Percentiles rank a stretch among this genome's conserved stretches.
Conservation (phyloP, 1,140 invertebrate species). For the Tribolium castaneum region DNA sequence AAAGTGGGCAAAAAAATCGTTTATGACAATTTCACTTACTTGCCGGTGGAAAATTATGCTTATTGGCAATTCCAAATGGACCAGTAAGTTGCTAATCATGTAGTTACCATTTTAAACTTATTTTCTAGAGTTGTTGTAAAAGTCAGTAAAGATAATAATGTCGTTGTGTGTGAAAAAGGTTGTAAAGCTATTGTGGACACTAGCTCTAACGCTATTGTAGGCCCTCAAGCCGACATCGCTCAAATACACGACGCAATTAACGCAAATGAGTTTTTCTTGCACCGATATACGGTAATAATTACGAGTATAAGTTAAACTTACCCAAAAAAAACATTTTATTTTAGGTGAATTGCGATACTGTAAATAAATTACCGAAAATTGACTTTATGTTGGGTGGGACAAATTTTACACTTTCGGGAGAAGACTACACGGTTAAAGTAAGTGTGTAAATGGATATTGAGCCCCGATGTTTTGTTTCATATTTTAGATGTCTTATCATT, state of each 20-base stretch:
- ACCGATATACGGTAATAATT: slow-evolving; percentile 69
- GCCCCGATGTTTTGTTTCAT: not conserved
- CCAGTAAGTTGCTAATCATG: slow-evolving; percentile 63
- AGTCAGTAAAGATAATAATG: slow-evolving; percentile 49
- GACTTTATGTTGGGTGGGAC: slow-evolving; percentile 58
- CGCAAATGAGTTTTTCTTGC: slow-evolving; percentile 70
- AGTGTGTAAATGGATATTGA: not conserved
- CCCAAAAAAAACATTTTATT: slow-evolving; percentile 28
- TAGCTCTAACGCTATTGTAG: slow-evolving; percentile 81
- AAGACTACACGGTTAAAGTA: slow-evolving; percentile 60
- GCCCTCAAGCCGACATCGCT: slow-evolving; percentile 74
- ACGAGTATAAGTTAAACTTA: not conserved
- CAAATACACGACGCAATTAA: slow-evolving; percentile 77
- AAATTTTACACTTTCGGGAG: slow-evolving; percentile 58
- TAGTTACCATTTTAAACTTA: not conserved
- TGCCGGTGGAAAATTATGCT: slow-evolving; percentile 73
- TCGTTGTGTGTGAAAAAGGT: slow-evolving; percentile 66
- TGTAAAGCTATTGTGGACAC: slow-evolving; percentile 85
- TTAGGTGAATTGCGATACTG: slow-evolving; percentile 63
- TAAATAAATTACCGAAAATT: slow-evolving; percentile 60
- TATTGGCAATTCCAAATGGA: slow-evolving; percentile 89
- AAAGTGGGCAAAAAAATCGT: slow-evolving; percentile 66
- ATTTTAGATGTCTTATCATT: slow-evolving; percentile 48
- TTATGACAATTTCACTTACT: slow-evolving; percentile 71
- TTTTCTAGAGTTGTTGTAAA: not conserved